Conservation (phyloP, 2,113 vertebrate genomes). For the Phainopepla nitens region DNA sequence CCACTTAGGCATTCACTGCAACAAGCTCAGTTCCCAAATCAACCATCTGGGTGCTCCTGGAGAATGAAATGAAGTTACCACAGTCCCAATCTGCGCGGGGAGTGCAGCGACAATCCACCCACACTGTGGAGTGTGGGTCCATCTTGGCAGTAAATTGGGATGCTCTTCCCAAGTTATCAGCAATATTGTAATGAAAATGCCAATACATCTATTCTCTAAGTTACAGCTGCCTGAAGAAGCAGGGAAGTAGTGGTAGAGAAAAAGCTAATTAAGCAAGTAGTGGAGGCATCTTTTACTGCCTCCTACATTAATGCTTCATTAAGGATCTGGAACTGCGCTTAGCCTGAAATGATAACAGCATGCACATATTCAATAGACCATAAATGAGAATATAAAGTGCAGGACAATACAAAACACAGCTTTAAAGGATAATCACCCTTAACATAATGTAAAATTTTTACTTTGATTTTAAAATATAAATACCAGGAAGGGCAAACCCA, state of each 20-base stretch:
- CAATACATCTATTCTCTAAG: not conserved
- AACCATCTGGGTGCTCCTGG: not conserved
- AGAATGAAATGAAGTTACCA: not conserved
- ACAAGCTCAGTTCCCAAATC: not conserved
- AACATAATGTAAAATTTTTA: not conserved
- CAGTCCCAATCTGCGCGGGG: not conserved
- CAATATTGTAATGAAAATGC: not conserved
- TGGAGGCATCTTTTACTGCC: not conserved
- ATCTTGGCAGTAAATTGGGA: not conserved
- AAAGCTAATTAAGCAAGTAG: not conserved
- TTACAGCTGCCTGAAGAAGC: not conserved
- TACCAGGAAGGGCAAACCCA: not conserved
- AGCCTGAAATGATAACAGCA: not conserved
- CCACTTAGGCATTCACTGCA: not conserved
- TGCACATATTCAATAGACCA: not conserved
- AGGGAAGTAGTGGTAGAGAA: not conserved
- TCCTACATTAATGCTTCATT: not conserved
- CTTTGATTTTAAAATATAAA: not conserved
- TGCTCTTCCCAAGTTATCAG: not conserved
- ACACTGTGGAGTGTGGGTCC: not conserved
- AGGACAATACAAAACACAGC: not conserved
- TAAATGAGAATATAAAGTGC: not conserved
- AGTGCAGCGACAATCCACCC: not conserved
- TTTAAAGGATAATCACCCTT: not conserved
- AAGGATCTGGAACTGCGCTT: not conserved